Conservation (phyloP, 2,113 vertebrate genomes). For the Brachypodius melanocephalos region DNA sequence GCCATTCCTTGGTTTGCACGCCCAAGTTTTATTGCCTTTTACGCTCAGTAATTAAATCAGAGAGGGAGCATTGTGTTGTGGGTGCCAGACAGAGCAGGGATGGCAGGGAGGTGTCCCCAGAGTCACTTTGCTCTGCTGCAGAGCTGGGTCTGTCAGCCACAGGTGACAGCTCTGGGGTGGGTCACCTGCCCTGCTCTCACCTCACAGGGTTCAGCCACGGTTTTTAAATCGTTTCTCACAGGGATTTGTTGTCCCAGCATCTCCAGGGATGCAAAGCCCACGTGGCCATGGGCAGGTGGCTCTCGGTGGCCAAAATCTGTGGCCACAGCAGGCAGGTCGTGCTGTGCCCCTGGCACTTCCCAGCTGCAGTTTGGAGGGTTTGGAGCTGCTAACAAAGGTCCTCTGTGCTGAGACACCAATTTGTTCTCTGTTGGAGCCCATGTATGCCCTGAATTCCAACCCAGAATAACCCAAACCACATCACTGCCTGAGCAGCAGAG, state of each 20-base stretch:
- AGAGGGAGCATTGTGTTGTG: not conserved
- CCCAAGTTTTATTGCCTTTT: slow-evolving; percentile 11
- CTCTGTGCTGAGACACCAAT: fast-evolving
- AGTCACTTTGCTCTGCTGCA: fast-evolving
- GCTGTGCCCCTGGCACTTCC: fast-evolving
- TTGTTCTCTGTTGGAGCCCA: not conserved
- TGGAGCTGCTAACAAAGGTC: fast-evolving
- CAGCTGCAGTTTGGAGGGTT: not conserved
- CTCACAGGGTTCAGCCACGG: not conserved
- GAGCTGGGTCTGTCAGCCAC: fast-evolving
- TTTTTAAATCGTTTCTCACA: not conserved
- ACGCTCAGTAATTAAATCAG: not conserved
- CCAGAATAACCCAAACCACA: too few relatives aligned
- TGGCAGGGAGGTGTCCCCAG: not conserved
- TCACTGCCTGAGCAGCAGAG: not conserved
- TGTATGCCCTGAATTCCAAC: not conserved
- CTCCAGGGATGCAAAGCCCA: not conserved
- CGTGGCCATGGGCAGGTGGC: fast-evolving
- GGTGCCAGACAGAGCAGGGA: not conserved
- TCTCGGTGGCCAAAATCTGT: fast-evolving
- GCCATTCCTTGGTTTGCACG: not conserved
- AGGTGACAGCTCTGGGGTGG: fast-evolving
- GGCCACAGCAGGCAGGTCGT: fast-evolving
- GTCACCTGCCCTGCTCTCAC: not conserved
- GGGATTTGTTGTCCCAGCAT: not conserved